A percentile compares a stretch with the other conserved stretches of the same genome.
phyloP scores from a whole-genome alignment of 2,113 vertebrate genomes.

The Petroica traversi region DNA sequence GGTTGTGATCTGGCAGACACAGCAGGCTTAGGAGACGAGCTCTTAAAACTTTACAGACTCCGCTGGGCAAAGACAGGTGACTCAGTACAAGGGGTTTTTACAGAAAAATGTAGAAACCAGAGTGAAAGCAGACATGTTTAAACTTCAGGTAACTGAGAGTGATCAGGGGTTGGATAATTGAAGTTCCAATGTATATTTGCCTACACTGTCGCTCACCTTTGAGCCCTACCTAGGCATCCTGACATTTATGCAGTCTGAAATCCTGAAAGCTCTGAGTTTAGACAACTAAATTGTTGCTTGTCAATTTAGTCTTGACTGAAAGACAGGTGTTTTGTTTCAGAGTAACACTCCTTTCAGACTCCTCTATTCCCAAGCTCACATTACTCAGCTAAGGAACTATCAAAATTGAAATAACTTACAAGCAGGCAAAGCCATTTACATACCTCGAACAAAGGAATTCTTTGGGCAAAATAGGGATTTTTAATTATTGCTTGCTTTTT shows the following conservation, averaged over 20 bases:
- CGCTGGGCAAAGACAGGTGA: background rate
- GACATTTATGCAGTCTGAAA: constrained; percentile 78
- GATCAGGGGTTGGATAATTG: constrained; percentile 56
- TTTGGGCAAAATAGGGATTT: constrained; percentile 26
- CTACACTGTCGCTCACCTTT: constrained; percentile 73
- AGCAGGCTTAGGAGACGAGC: background rate
- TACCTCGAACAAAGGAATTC: constrained; percentile 23
- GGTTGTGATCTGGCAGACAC: constrained; percentile 19
- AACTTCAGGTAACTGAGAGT: constrained; percentile 53
- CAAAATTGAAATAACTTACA: constrained; percentile 20
- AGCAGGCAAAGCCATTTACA: background rate
- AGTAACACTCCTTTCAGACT: constrained; percentile 68
- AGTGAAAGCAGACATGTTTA: constrained; percentile 16
- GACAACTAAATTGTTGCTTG: constrained; percentile 84
- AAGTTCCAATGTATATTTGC: constrained; percentile 68
- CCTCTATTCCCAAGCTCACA: constrained; percentile 61
- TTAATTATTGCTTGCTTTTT: constrained; percentile 55
- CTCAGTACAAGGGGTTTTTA: background rate
- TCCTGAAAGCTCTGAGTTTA: constrained; percentile 79
- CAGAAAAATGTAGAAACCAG: background rate
- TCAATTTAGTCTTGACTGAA: constrained; percentile 76
- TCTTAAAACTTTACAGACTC: constrained; percentile 11
- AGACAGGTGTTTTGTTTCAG: constrained; percentile 82
- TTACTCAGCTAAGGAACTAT: constrained; percentile 38
- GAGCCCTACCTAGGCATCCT: constrained; percentile 76